phyloP scores from a whole-genome alignment of 2,888 invertebrate genomes.

The Piscicola geometra region DNA sequence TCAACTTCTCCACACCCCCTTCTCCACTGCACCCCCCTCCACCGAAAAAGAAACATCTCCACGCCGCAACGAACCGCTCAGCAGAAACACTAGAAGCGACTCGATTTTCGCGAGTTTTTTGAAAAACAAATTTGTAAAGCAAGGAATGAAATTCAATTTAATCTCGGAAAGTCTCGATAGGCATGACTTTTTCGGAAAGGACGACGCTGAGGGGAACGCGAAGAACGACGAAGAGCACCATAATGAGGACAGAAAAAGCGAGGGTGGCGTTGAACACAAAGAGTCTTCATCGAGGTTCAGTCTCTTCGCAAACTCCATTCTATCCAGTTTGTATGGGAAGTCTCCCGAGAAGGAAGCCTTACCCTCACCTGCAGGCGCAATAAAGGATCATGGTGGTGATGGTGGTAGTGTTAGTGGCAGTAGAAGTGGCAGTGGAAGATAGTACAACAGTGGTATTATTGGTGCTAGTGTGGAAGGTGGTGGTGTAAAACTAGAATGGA shows the following conservation, averaged over 20 bases:
- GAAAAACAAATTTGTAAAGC: constrained; percentile 8
- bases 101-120: constrained; percentile 14
- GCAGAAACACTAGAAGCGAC: background rate
- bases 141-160: background rate
- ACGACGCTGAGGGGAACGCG: background rate
- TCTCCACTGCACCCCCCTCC: too few relatives aligned
- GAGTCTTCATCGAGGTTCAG: background rate
- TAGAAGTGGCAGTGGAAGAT: too few relatives aligned
- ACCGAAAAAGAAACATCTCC: background rate
- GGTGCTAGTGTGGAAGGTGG: too few relatives aligned
- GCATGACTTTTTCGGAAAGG: background rate
- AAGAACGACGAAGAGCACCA: background rate
- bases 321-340: background rate
- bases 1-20: too few relatives aligned
- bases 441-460: too few relatives aligned
- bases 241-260: background rate
- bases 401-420: too few relatives aligned
- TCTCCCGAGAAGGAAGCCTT: constrained; percentile 7
- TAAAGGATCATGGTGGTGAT: too few relatives aligned
- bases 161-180: background rate
- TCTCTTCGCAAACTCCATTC: background rate
- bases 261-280: background rate
- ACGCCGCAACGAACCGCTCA: background rate
- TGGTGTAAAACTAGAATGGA: too few relatives aligned
- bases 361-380: too few relatives aligned